Evolutionary conservation across 2,113 vertebrate genomes (phyloP), one percentile per base, ranked within the genome.

Genomic region (Lanius ludovicianus): DNA sequence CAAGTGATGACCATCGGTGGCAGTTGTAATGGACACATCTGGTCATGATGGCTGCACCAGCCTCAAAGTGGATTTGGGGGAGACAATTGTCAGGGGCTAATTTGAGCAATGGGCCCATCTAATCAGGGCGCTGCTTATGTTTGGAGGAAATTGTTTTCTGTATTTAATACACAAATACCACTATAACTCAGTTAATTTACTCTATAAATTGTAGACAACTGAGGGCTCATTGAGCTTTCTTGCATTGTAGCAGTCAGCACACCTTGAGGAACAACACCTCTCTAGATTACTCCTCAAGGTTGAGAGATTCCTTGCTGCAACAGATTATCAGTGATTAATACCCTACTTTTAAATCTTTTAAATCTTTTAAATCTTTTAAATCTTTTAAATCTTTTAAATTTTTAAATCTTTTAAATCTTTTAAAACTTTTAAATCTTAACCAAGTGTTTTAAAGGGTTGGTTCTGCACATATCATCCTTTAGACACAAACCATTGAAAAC

Each of bases 21-120:
- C n/a, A 71, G 17, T 19, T 0, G 0, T 56, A 71, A 49, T 27
- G 35, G 20, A 35, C 3, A 2, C 12, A 31, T 9, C 33, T 52
- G 13, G 7, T 39, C 23, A 15, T 4, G n/a, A 31, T 18, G 55
- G n/a, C n/a, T 69, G 8, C 21, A 35, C 18, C 24, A 76, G 39
- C 30, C 53, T 41, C 20, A 47, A 22, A 62, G 14, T 16, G 10
- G 41, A 47, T 42, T 53, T 68, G 9, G 20, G 7, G 6, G 8
- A 68, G 14, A 33, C 6, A 35, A 15, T 5, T 39, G 28, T n/a
- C 11, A 76, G 47, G 65, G 16, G 9, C 16, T 28, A 31, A 12
- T 53, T n/a, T 75, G 9, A 62, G 24, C n/a, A 47, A 41, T 11
- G 9, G 31, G 11, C 2, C 17, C 20, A 47, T 12, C 28, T 30